Base-by-base conservation (phyloP, 2,888 invertebrate species). In the Meiosimyza platycephala region DNA sequence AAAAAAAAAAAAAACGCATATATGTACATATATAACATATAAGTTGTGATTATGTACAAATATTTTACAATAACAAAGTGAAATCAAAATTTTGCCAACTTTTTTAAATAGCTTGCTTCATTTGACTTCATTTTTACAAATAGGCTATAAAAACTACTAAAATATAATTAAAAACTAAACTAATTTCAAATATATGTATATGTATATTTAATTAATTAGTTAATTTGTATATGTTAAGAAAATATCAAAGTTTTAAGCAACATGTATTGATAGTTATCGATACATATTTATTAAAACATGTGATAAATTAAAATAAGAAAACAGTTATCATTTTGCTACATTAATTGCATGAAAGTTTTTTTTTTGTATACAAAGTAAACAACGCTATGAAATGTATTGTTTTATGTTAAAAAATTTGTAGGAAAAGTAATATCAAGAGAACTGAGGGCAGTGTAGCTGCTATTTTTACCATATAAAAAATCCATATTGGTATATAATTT, bases 371-470 rank as follows among this genome's bases (percentile, higher is more conserved):
- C 4, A 40, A 40, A 40, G 40, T 40, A 40, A 7, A 4, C 40
- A 40, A 40, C 40, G 40, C 40, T 40, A 40, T 40, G 7, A 40
- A 40, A 40, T 40, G 40, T 40, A 7, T 40, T 40, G 9, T 40
- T 40, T 40, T 9, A 40, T 40, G 40, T 40, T 40, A 9, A 40
- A 40, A 40, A 40, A 1, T 40, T 40, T 40, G 9, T 40, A 9
- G 9, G 40, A 40, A 40, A 40, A 7, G 40, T 40, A 40, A 40
- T 18, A n/a, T 66, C n/a, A 15, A 59, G 28, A 51, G 40, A 70
- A 70, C 70, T 62, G 70, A 62, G 16, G 70, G 70, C 70, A 70
- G 70, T 70, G 63, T 47, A 52, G 69, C 59, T 69, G 60, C 60
- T 51, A 28, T 60, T 59, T 69, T 51, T 50, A 12, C 6, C 11